A percentile compares a stretch with the other conserved stretches of the same genome.
Conservation (phyloP, 2,797 vertebrate species). For the Champsocephalus esox region DNA sequence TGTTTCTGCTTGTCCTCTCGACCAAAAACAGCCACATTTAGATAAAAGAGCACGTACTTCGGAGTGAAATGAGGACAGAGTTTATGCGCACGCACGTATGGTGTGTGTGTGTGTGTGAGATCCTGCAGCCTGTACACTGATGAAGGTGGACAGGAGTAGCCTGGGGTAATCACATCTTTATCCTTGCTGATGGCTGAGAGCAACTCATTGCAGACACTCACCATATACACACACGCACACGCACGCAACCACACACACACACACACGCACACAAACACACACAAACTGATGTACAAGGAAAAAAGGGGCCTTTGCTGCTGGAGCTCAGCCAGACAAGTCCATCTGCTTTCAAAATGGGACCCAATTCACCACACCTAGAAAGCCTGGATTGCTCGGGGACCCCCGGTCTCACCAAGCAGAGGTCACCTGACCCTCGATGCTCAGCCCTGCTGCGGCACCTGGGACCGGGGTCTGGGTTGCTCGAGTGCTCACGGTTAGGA, state of each 20-base stretch:
- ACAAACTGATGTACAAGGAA: not conserved
- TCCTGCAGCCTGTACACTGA: conserved; percentile 51
- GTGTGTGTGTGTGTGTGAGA: conserved; percentile 15
- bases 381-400: conserved; percentile 38
- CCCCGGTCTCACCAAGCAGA: conserved; percentile 16
- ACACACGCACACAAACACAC: not conserved
- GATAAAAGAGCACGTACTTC: conserved; percentile 18
- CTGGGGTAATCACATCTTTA: conserved; percentile 71
- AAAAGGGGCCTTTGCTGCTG: conserved; percentile 31
- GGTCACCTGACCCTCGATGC: conserved; percentile 32
- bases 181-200: conserved; percentile 68
- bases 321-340: conserved; percentile 57
- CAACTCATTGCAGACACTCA: conserved; percentile 56
- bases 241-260: conserved; percentile 24
- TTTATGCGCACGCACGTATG: conserved; percentile 1
- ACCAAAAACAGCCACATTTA: conserved; percentile 37
- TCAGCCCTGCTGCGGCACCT: conserved; percentile 27
- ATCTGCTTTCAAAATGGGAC: conserved; percentile 69
- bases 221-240: conserved; percentile 30
- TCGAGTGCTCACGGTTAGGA: conserved; percentile 33
- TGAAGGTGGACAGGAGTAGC: conserved; percentile 67
- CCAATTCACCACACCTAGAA: conserved; percentile 47
- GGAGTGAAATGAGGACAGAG: conserved; percentile 43
- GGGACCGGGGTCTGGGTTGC: conserved; percentile 29
- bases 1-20: conserved; percentile 23